Conservation (phyloP, 2,113 vertebrate genomes). For the Scortum barcoo region DNA sequence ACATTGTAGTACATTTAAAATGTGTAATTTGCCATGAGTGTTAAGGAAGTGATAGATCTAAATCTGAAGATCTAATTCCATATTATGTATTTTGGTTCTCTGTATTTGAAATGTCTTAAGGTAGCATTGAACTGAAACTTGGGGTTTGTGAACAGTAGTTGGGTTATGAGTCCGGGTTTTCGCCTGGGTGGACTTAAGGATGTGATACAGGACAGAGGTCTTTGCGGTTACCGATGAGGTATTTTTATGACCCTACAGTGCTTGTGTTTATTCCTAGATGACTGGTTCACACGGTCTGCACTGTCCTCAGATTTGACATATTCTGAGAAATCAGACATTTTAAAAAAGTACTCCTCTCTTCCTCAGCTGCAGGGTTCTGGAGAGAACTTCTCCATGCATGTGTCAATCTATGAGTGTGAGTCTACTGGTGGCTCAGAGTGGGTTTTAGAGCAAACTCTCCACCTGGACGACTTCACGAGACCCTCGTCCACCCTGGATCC, state of each 20-base stretch:
- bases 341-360: neutral
- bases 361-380: slow-evolving; percentile 54
- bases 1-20: neutral
- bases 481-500: slow-evolving; percentile 92
- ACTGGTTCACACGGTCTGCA: neutral
- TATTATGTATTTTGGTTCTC: too few species aligned
- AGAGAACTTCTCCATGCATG: slow-evolving; percentile 97
- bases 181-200: neutral
- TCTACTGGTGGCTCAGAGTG: slow-evolving; percentile 98
- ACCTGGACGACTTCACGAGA: slow-evolving; percentile 93
- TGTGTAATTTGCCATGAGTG: neutral
- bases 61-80: too few species aligned
- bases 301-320: neutral
- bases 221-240: neutral
- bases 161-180: neutral
- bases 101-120: neutral
- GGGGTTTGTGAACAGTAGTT: neutral
- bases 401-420: slow-evolving; percentile 98
- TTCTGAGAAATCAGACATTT: neutral
- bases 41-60: slow-evolving; percentile 5
- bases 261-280: neutral
- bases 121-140: slow-evolving; percentile 10
- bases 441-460: slow-evolving; percentile 97
- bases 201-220: neutral
- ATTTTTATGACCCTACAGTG: neutral